Evolutionary conservation across 2,888 invertebrate genomes (phyloP), one percentile per base, ranked within the genome.

Genomic region (Artemia sinica): DNA sequence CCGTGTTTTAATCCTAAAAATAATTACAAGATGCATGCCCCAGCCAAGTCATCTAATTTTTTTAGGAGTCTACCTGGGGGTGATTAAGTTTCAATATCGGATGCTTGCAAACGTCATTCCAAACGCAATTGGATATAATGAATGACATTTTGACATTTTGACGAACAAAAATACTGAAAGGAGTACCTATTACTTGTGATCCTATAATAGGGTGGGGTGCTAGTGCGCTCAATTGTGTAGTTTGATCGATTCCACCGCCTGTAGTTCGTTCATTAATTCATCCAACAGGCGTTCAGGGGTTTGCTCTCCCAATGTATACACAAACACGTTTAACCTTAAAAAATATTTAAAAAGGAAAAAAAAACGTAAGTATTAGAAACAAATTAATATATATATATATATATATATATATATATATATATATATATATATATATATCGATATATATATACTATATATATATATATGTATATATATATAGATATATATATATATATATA

Each of bases 121-220:
- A n/a, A n/a, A n/a, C 10, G 63, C 7, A 49, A 50, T 66, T 49
- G 67, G 51, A 2, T 68, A 13, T 8, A 66, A 18, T 51, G 67
- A n/a, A 13, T n/a, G n/a, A n/a, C n/a, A n/a, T n/a, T n/a, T n/a
- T 49, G 48, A 28, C 12, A 58, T 58, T 49, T 6, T 63, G 28
- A 51, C 13, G 50, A n/a, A 70, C 14, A 13, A 67, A 14, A 69
- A 69, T 14, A 49, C n/a, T 14, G 2, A 75, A 28, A 28, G 28
- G 28, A 28, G 28, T 18, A 58, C 58, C 58, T 8, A 58, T n/a
- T 58, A 58, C 66, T 70, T 3, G 92, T 94, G 74, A 96, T 84
- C 58, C 97, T 84, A 80, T 94, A 98, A 81, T 94, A 98, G 7
- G 97, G 98, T 49, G 97, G 95, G 0, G 96, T 95, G 81, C 97